Evolutionary conservation across 2,113 vertebrate genomes (phyloP), one percentile per base, ranked within the genome.

Genomic region (Marmota monax): DNA sequence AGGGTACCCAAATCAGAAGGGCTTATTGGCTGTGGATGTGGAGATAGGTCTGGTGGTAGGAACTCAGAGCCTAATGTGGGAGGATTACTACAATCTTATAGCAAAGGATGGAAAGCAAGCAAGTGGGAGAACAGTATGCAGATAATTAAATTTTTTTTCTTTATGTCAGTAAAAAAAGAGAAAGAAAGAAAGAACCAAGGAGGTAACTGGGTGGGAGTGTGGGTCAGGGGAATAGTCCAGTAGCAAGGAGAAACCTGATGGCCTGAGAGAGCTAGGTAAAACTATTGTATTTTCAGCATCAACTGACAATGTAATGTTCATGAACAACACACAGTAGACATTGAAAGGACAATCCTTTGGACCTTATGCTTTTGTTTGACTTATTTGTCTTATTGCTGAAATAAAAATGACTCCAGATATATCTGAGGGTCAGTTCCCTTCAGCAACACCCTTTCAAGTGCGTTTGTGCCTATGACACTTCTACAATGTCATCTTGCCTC

Each of bases 31-130:
- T 45, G 27, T 22, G 22, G 42, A 39, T 0, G 13, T 56, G 20
- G 5, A 2, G 9, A 25, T 22, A 6, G 37, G 20, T 1, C 42
- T 13, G 3, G 2, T 9, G 25, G 22, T 1, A 1, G 56, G 23
- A 86, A 37, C 23, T 61, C 39, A 42, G 65, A 61, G 42, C 1
- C 22, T 29, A 18, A 17, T 39, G 12, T 5, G 7, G 7, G 29
- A 67, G 32, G 48, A n/a, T 34, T 12, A 29, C 63, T 29, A 3
- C 25, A 27, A 51, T 7, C 23, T 67, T 18, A 42, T 9, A 76
- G 45, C 16, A 58, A 39, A 63, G 13, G 32, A 65, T 0, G 1
- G 12, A 16, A 84, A 51, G 61, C 29, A 2, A 61, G 42, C 2
- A n/a, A 72, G 9, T 22, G 7, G 56, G 12, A 82, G 22, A 61